Percentiles rank a stretch among this genome's conserved stretches.
Conservation (phyloP, 2,797 vertebrate genomes). For the Paramormyrops hopkinsi region DNA sequence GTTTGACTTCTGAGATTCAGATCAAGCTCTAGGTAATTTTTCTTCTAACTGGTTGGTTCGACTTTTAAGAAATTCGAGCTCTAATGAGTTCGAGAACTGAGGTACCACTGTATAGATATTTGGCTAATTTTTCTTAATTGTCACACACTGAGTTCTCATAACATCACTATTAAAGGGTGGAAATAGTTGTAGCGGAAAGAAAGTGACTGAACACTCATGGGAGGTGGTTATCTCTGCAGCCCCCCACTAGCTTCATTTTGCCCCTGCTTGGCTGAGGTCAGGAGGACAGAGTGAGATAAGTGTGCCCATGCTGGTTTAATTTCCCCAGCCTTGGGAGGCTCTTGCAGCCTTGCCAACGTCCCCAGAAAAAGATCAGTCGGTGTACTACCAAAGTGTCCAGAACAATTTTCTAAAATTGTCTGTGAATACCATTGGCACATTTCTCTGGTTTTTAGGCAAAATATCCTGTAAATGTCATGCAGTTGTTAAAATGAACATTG, state of each 20-base stretch:
- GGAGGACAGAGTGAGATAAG: conserved; percentile 60
- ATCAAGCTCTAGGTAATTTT: too few relatives aligned
- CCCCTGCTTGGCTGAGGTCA: conserved; percentile 56
- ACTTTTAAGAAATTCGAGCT: too few relatives aligned
- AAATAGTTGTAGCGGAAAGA: conserved; percentile 31
- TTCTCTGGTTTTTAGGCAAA: conserved; percentile 16
- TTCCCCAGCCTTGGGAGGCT: conserved; percentile 43
- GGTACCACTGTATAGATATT: not conserved
- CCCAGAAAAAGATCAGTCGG: conserved; percentile 46
- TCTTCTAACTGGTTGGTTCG: too few relatives aligned
- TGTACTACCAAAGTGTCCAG: conserved; percentile 41
- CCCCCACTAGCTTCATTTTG: conserved; percentile 60
- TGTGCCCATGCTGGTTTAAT: conserved; percentile 63
- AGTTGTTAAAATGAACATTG: not conserved
- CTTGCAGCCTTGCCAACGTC: conserved; percentile 43
- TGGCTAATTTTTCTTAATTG: not conserved
- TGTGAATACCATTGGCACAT: not conserved
- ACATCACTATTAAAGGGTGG: conserved; percentile 1
- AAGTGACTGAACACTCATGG: conserved; percentile 42
- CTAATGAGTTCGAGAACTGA: too few relatives aligned
- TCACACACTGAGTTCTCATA: not conserved
- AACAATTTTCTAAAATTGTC: not conserved
- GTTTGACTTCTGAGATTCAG: too few relatives aligned
- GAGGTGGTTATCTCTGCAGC: conserved; percentile 46
- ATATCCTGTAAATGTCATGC: not conserved